Evolutionary conservation across 1,140 invertebrate species (phyloP).

Genomic region (Sitophilus oryzae): DNA sequence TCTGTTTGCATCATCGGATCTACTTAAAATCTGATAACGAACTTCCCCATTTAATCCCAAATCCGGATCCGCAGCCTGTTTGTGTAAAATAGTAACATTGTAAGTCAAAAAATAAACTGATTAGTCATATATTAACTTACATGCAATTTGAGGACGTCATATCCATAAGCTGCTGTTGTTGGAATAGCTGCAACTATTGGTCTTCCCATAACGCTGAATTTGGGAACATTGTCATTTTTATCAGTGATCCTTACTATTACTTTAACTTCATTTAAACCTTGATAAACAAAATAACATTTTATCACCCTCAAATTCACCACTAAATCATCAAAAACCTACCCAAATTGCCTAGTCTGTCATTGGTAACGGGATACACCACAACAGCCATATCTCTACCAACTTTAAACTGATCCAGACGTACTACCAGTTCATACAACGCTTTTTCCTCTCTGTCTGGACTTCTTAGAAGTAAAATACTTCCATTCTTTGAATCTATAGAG

Average conservation of each 20-base stretch:
- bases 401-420: conserved; percentile 62
- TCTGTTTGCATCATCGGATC: conserved; percentile 47
- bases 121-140: conserved; percentile 40
- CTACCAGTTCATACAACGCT: conserved; percentile 59
- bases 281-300: conserved; percentile 22
- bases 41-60: conserved; percentile 70
- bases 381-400: conserved; percentile 58
- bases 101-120: not conserved
- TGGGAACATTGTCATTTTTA: conserved; percentile 75
- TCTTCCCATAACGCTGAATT: conserved; percentile 62
- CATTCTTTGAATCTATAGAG: conserved; percentile 64
- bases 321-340: conserved; percentile 37
- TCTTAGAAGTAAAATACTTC: conserved; percentile 61
- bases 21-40: conserved; percentile 70
- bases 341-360: conserved; percentile 61
- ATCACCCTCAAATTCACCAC: not conserved
- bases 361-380: conserved; percentile 66
- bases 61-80: conserved; percentile 67
- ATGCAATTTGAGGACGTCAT: conserved; percentile 66
- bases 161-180: conserved; percentile 69
- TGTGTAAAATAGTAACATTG: conserved; percentile 6
- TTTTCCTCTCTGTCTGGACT: conserved; percentile 63
- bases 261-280: conserved; percentile 59
- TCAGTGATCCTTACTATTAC: conserved; percentile 69
- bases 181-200: conserved; percentile 75